Evolutionary conservation across 1,140 invertebrate genomes (phyloP).

Genomic region (Myzus persicae): DNA sequence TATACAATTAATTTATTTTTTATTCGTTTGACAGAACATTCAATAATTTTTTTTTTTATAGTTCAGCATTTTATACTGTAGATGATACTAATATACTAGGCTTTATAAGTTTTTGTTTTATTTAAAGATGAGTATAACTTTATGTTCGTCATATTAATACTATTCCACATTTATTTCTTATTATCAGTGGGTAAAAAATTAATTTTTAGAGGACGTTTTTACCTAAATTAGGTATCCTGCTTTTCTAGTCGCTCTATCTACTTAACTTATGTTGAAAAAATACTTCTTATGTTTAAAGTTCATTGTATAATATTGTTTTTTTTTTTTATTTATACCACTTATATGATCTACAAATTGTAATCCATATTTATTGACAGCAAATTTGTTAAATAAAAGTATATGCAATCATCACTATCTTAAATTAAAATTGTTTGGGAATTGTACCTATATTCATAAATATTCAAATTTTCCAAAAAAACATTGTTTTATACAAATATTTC

Average conservation of each 20-base stretch:
- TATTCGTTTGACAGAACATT: conserved; percentile 11
- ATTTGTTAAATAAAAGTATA: not conserved
- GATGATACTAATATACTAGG: not conserved
- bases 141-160: not conserved
- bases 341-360: not conserved
- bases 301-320: not conserved
- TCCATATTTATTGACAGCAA: not conserved
- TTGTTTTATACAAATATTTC: not conserved
- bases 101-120: conserved; percentile 10
- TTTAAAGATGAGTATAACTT: not conserved
- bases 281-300: not conserved
- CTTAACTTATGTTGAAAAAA: conserved; percentile 10
- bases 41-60: not conserved
- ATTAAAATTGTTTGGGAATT: not conserved
- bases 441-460: not conserved
- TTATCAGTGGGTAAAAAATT: not conserved
- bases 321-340: not conserved
- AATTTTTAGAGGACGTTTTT: not conserved
- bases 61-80: not conserved
- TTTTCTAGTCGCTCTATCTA: conserved; percentile 49
- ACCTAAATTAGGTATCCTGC: not conserved
- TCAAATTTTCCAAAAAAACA: not conserved
- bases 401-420: not conserved
- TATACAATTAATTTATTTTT: conserved; percentile 42
- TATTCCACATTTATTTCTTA: not conserved